Evolutionary conservation across 2,113 vertebrate genomes (phyloP).

Genomic region (Lates calcarifer): DNA sequence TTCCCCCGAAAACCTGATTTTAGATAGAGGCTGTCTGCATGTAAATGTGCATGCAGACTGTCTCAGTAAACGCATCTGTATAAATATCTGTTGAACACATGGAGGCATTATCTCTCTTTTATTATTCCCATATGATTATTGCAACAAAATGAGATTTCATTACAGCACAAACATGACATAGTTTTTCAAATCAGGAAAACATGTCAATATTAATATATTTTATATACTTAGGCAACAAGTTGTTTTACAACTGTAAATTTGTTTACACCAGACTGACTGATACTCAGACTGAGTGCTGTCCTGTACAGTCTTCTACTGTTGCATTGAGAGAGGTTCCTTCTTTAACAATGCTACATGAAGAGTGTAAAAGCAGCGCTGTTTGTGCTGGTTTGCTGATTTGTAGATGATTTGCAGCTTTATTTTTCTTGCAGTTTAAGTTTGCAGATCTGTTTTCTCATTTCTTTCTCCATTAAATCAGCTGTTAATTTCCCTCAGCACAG

Average conservation of each 20-base stretch:
- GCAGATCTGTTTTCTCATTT: too few species aligned
- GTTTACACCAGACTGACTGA: background rate
- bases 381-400: background rate
- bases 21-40: background rate
- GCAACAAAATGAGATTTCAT: background rate
- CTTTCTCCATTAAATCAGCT: too few species aligned
- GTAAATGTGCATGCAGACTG: background rate
- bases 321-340: background rate
- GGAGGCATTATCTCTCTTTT: background rate
- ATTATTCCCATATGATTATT: background rate
- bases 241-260: background rate
- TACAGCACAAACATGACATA: background rate
- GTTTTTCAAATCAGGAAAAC: background rate
- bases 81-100: background rate
- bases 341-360: background rate
- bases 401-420: too few species aligned
- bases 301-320: background rate
- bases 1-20: background rate
- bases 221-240: background rate
- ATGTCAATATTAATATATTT: background rate
- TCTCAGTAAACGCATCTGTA: background rate
- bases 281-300: background rate
- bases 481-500: too few species aligned
- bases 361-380: background rate
- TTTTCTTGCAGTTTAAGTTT: too few species aligned